A percentile compares a stretch with the other conserved stretches of the same genome.
phyloP scores from a whole-genome alignment of 2,888 invertebrate species.

The Corbicula japonica region DNA sequence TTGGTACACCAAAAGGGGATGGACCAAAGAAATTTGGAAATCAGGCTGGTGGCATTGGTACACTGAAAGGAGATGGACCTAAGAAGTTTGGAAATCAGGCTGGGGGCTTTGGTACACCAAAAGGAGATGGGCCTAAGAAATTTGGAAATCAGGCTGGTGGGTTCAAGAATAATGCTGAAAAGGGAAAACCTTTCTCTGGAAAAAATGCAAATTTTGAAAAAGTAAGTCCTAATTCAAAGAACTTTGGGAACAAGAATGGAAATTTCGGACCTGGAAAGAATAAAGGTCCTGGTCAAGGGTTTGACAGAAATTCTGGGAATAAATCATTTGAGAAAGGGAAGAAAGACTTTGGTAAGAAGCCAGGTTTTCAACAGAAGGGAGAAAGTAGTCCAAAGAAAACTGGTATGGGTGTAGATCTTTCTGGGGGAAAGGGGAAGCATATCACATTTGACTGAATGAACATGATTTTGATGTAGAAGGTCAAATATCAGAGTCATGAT shows the following conservation, averaged over 20 bases:
- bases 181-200: neutral
- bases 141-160: conserved; percentile 3
- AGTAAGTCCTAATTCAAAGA: neutral
- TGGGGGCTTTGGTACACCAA: neutral
- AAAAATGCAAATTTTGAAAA: neutral
- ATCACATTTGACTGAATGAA: conserved; percentile 24
- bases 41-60: neutral
- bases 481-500: too few relatives aligned
- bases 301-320: conserved; percentile 2
- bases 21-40: neutral
- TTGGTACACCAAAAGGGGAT: neutral
- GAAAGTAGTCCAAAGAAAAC: neutral
- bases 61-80: neutral
- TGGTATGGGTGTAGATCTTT: neutral
- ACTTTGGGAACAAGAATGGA: neutral
- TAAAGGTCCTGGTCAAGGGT: too few relatives aligned
- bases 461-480: too few relatives aligned
- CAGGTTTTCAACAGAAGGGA: conserved; percentile 2
- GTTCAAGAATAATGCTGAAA: neutral
- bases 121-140: neutral
- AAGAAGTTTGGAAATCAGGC: neutral
- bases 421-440: conserved; percentile 25
- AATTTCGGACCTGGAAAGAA: neutral
- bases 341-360: conserved; percentile 7
- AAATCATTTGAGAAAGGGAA: conserved; percentile 22